Base-by-base conservation (phyloP, 2,888 invertebrate species). In the Drosophila diplacantha region DNA sequence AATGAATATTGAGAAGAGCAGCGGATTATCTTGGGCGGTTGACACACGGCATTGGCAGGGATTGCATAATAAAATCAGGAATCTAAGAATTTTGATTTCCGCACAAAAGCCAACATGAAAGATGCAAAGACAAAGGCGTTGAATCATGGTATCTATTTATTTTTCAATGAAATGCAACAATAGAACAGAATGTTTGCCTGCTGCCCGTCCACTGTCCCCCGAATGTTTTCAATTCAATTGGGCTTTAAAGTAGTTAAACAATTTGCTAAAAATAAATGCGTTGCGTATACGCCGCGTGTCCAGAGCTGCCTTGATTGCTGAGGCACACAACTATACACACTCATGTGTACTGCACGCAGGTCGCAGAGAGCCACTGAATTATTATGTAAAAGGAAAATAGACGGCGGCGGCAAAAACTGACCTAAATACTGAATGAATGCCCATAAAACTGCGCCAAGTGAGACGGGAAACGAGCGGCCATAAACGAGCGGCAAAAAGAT, bases 381-480 rank as follows among this genome's bases (percentile, higher is more conserved):
- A 68, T 77, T 69, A 75, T 78, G 74, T 69, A 71, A 81, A 69
- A 67, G 43, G 61, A 56, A 58, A 62, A 68, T 41, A 64, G 57
- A 47, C 52, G 46, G n/a, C 61, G 63, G 7, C 26, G 7, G 7
- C 29, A 70, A 70, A 75, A 82, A 81, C 66, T 80, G 80, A 80
- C 80, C 80, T 69, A 83, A 83, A 80, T 80, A 79, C 70, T 68
- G 73, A 75, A 75, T 83, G 82, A 81, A 74, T 67, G 82, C 69
- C 73, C 80, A 80, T 83, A 71, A 79, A 80, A 71, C 63, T 72
- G 65, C 62, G 54, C 38, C 54, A 65, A 64, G 65, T 64, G 65
- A 54, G 34, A 54, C 46, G 62, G 54, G 54, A 39, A 53, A 64
- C 53, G 65, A 53, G 64, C 53, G 38, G 62, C 64, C 20, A 44